Evolutionary conservation across 2,113 vertebrate species (phyloP), one percentile per base, ranked within the genome.

Genomic region (Climacteris rufus): DNA sequence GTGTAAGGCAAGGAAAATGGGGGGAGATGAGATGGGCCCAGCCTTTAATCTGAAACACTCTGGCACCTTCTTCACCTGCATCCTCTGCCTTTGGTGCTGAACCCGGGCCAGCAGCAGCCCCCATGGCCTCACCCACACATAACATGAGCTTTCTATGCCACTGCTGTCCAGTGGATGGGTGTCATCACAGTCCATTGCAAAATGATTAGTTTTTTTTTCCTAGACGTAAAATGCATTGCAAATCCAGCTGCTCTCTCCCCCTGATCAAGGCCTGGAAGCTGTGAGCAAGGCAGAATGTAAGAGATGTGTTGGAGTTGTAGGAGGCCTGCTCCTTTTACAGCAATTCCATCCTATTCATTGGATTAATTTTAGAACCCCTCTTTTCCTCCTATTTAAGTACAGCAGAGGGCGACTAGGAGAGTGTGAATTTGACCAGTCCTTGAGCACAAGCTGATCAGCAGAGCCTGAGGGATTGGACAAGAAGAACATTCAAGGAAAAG

Each of bases 131-230:
- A 56, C 7, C 69, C 47, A 42, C 5, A 1, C 7, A 42, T 63
- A 42, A 49, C 0, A 1, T 57, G 69, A 59, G 8, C 47, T 84
- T 47, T n/a, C 35, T 57, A 31, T 68, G 68, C 72, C 52, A 47
- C 61, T 0, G 0, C 39, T 35, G 21, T 15, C 27, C 7, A n/a
- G 13, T 1, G 1, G 9, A 8, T 61, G 11, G 15, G 1, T 79
- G n/a, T 23, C 52, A 28, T 56, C 49, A 44, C 53, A 74, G 1
- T 13, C 22, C 35, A 39, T 53, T 74, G 64, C 22, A 44, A 74
- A 94, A 57, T 7, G 5, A 31, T 49, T 70, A 0, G 0, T 13
- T 30, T 78, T 70, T 79, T 17, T 2, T 52, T 59, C 27, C 0
- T 11, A 12, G 71, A 78, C 21, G 8, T 42, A 45, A 63, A 71